Percentiles rank a stretch among this genome's conserved stretches.
phyloP scores from a whole-genome alignment of 2,888 invertebrate genomes.

The Dicyrtoma fusca region DNA sequence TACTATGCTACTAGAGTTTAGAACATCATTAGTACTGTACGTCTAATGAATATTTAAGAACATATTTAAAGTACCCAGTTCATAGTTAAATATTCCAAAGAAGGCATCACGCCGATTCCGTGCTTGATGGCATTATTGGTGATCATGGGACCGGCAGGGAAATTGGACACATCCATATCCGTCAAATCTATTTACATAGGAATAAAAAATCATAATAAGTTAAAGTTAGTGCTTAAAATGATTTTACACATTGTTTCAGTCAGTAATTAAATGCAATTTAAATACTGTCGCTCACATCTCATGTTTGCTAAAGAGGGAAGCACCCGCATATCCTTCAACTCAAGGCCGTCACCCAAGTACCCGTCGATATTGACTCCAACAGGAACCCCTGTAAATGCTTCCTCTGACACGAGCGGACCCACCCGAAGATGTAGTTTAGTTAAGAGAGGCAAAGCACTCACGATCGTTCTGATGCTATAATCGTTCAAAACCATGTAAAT shows the following conservation, averaged over 20 bases:
- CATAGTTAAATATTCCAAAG: slow-evolving; percentile 21
- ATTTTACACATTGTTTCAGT: no score
- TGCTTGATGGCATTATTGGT: slow-evolving; percentile 21
- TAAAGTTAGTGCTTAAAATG: no score
- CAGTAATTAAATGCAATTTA: no score
- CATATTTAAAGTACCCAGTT: slow-evolving; percentile 17
- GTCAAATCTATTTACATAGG: background rate
- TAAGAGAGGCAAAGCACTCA: slow-evolving; percentile 10
- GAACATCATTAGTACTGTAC: no score
- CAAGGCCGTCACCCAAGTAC: slow-evolving; percentile 4
- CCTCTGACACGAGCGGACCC: slow-evolving; percentile 23
- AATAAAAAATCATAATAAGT: background rate
- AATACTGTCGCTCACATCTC: no score
- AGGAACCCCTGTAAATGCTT: slow-evolving; percentile 28
- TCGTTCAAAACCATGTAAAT: slow-evolving; percentile 27
- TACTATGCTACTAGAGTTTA: no score
- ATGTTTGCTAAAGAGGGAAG: slow-evolving; percentile 25
- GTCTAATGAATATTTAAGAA: no score
- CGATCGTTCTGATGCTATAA: slow-evolving; percentile 8
- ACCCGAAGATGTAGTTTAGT: slow-evolving; percentile 4
- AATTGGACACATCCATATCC: slow-evolving; percentile 20
- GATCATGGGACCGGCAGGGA: slow-evolving; percentile 22
- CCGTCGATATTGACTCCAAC: slow-evolving; percentile 27
- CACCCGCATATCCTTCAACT: slow-evolving; percentile 23
- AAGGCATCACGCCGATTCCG: slow-evolving; percentile 9